phyloP scores from a whole-genome alignment of 2,797 vertebrate genomes.

The Acipenser oxyrinchus region DNA sequence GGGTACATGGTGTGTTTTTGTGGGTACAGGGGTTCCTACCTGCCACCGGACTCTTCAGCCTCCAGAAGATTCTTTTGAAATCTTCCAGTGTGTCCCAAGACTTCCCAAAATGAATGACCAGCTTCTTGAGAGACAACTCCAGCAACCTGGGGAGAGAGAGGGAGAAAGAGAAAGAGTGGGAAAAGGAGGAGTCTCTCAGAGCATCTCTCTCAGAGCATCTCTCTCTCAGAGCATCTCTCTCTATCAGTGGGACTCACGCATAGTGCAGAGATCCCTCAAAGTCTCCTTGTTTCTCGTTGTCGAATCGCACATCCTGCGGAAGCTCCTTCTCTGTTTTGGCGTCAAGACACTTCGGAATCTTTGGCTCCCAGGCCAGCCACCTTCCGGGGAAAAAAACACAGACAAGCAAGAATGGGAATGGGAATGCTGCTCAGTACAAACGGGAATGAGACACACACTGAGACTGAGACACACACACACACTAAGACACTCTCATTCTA shows the following conservation, averaged over 20 bases:
- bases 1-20: neutral
- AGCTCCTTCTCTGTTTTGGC: constrained; percentile 51
- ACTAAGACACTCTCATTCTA: neutral
- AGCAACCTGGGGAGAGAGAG: constrained; percentile 40
- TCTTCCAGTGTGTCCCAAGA: constrained; percentile 67
- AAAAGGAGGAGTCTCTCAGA: neutral
- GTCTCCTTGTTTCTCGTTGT: constrained; percentile 63
- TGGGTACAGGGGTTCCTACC: constrained; percentile 39
- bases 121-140: constrained; percentile 62
- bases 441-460: neutral
- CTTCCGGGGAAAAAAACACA: constrained; percentile 30
- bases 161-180: neutral
- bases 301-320: constrained; percentile 57
- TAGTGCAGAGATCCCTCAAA: constrained; percentile 56
- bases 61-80: constrained; percentile 72
- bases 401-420: neutral
- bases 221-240: too few species aligned
- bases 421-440: neutral
- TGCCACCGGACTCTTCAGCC: constrained; percentile 55
- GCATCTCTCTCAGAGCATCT: too few species aligned
- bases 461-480: neutral
- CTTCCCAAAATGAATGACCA: constrained; percentile 53
- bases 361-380: constrained; percentile 55
- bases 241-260: constrained; percentile 45
- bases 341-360: constrained; percentile 53